Conservation (phyloP, 2,113 vertebrate genomes). For the Cynocephalus volans region DNA sequence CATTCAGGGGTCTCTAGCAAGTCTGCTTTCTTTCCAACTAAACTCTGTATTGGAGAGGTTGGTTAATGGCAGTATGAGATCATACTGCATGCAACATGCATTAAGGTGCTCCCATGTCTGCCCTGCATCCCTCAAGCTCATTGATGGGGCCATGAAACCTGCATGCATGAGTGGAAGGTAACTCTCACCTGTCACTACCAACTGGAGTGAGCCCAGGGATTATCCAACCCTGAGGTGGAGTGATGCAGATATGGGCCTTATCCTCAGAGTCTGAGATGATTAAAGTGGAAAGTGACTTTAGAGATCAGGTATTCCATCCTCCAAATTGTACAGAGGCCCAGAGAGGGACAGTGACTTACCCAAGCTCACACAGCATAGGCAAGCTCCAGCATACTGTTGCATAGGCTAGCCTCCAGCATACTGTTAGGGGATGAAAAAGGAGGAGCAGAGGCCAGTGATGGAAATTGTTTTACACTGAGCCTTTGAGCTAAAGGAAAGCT, state of each 20-base stretch:
- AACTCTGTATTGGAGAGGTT: neutral
- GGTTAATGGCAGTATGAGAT: neutral
- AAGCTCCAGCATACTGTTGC: neutral
- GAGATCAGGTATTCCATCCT: neutral
- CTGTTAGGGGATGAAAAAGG: neutral
- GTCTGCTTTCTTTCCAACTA: neutral
- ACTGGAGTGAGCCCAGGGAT: neutral
- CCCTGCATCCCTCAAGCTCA: neutral
- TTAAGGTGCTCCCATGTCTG: neutral
- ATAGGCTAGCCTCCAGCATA: neutral
- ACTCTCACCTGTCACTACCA: neutral
- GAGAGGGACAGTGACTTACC: neutral
- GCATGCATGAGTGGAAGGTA: neutral
- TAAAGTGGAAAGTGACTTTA: neutral
- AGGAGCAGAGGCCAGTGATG: neutral
- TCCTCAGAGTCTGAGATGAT: neutral
- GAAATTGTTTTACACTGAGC: neutral
- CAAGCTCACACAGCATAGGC: neutral
- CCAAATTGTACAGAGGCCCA: neutral
- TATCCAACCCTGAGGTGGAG: neutral
- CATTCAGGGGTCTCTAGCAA: neutral
- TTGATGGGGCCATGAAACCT: neutral
- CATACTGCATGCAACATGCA: accelerated
- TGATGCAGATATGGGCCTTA: neutral
- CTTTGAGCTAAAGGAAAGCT: neutral